Percentiles rank a stretch among this genome's conserved stretches.
These are phyloP conservation scores for Hyperopisus bebe DNA, from an alignment of 2,113 vertebrate species.

Conservation along the genomic window DNA sequence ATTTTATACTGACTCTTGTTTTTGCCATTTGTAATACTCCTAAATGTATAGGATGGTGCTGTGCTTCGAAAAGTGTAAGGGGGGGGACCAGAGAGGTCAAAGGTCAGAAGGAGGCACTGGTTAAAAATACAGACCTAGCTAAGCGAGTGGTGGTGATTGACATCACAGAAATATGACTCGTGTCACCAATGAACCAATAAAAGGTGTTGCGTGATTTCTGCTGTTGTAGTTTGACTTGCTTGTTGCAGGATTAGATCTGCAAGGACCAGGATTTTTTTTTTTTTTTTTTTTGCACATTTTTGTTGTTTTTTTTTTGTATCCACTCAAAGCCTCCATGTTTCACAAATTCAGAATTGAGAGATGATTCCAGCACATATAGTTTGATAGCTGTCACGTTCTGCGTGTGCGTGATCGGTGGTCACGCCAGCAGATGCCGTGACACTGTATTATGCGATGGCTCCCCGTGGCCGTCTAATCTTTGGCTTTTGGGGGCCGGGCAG, in stretches of 20 bases:
- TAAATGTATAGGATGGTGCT: background rate
- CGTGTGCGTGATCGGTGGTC: background rate
- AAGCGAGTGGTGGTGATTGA: background rate
- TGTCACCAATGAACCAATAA: background rate
- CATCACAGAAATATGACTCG: background rate
- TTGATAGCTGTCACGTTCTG: background rate
- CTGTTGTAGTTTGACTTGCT: background rate
- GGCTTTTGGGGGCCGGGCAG: background rate
- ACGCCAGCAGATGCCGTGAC: background rate
- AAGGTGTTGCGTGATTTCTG: background rate
- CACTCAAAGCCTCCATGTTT: background rate
- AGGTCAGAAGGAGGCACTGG: background rate
- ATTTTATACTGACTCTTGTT: background rate
- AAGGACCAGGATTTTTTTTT: background rate
- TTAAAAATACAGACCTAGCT: background rate
- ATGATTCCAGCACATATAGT: background rate
- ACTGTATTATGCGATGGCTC: background rate
- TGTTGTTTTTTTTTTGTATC: background rate
- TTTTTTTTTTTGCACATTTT: background rate
- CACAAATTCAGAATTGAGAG: background rate
- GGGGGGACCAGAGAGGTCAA: background rate
- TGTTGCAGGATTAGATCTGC: background rate
- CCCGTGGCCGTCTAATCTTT: background rate
- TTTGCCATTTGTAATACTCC: background rate
- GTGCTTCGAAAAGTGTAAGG: no score